Conservation (phyloP, 2,113 vertebrate genomes). For the Hemicordylus capensis region DNA sequence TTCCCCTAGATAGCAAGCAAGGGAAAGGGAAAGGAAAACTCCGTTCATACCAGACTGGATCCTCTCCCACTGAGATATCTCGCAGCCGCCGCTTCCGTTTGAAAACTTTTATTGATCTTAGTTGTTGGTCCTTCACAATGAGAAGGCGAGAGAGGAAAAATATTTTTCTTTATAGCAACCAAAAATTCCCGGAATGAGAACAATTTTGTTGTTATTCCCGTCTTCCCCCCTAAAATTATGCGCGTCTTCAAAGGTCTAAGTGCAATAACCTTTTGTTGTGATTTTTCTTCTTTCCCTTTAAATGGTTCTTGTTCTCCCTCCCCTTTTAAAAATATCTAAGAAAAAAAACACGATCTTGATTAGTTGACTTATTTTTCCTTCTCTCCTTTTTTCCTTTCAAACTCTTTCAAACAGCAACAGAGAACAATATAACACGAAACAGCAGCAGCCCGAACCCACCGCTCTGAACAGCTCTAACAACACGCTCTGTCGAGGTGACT, state of each 20-base stretch:
- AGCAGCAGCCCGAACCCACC: constrained; percentile 54
- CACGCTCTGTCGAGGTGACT: constrained; percentile 81
- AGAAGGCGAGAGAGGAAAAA: not conserved
- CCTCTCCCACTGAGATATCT: constrained; percentile 32
- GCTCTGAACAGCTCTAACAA: constrained; percentile 74
- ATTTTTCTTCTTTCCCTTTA: constrained; percentile 47
- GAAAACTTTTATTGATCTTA: constrained; percentile 76
- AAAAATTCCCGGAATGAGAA: constrained; percentile 58
- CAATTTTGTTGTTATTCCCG: not conserved
- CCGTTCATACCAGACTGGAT: constrained; percentile 32
- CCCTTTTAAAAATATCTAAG: not conserved
- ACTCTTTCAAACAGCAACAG: constrained; percentile 30
- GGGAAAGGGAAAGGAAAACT: not conserved
- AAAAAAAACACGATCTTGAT: constrained; percentile 11
- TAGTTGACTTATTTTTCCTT: constrained; percentile 33
- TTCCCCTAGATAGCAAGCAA: not conserved
- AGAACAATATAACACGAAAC: constrained; percentile 23
- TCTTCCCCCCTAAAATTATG: constrained; percentile 19
- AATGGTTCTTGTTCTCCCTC: constrained; percentile 17
- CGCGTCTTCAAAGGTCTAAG: constrained; percentile 6
- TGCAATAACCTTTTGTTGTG: constrained; percentile 67
- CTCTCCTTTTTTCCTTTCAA: constrained; percentile 31
- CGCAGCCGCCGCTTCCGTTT: constrained; percentile 49
- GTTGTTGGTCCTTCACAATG: constrained; percentile 44
- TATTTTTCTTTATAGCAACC: constrained; percentile 47